Evolutionary conservation across 2,113 vertebrate species (phyloP).

Genomic region (Mobula birostris): DNA sequence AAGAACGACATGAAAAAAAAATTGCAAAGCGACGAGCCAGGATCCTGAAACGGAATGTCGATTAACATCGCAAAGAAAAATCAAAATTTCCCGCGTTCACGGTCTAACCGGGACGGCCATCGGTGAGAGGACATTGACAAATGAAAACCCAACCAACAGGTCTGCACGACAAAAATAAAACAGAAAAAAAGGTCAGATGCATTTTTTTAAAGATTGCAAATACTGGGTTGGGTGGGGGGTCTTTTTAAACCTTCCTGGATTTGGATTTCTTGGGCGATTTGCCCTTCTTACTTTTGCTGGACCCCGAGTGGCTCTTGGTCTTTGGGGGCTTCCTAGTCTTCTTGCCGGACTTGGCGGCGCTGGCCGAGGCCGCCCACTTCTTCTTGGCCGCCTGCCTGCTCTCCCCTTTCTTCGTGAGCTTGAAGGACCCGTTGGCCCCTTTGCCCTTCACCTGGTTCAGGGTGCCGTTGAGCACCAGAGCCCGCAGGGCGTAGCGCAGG

Average conservation of each 20-base stretch:
- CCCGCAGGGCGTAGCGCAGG: conserved; percentile 73
- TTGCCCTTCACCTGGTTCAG: conserved; percentile 76
- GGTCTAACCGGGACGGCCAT: not conserved
- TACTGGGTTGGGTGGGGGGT: not conserved
- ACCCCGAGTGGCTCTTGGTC: not conserved
- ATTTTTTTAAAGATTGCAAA: not conserved
- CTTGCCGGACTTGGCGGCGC: not conserved
- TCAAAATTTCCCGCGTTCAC: not conserved
- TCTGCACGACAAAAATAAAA: not conserved
- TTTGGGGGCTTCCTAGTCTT: not conserved
- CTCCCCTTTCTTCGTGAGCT: conserved; percentile 66
- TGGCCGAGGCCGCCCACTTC: not conserved
- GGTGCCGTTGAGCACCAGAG: conserved; percentile 76
- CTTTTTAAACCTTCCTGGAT: not conserved
- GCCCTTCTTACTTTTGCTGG: not conserved
- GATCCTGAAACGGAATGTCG: not conserved
- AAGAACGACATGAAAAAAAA: not conserved
- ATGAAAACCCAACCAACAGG: not conserved
- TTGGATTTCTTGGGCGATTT: not conserved
- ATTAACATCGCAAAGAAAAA: not conserved
- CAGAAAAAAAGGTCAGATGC: not conserved
- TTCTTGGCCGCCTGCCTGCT: not conserved
- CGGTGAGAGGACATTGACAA: not conserved
- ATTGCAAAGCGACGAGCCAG: not conserved
- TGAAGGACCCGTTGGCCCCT: conserved; percentile 79